Base-by-base conservation (phyloP, 1,140 invertebrate species). In the Homalodisca vitripennis region DNA sequence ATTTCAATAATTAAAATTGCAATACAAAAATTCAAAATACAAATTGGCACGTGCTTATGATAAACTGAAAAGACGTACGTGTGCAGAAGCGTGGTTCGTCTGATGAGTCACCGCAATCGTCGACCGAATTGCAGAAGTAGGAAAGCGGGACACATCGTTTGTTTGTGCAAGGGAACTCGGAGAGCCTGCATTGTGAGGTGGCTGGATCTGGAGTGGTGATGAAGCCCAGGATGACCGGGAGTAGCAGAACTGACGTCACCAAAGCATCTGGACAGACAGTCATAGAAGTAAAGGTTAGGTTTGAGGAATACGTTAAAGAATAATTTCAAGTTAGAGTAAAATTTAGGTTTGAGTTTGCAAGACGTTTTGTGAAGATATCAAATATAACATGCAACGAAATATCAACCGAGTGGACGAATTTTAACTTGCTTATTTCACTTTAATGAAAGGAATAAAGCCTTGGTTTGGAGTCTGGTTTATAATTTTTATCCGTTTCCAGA, bases 21-120 rank as follows among this genome's bases (percentile, higher is more conserved):
- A 46, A 3, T 51, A 51, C 2, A 3, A 51, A 51, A 51, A 2
- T 17, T 3, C 17, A 3, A 2, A 3, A 3, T 51, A 51, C 48
- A 3, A 60, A 10, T 2, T 26, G 2, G 17, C 1, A 60, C 1
- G 24, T 1, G 3, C 3, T 22, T 2, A 3, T 60, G 17, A 31
- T 67, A n/a, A n/a, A n/a, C n/a, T n/a, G n/a, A n/a, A 10, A 41
- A 46, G 74, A 91, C 92, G 92, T 80, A 95, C 93, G 90, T 79
- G 92, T 91, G 77, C 93, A 95, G 78, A 89, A 89, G 74, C 90
- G 84, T 30, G 90, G 88, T 78, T 95, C 93, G 79, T 95, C 92
- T 47, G 88, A 91, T 31, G 86, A 86, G 77, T 95, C 93, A 0
- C 90, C 90, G 75, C 93, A 95, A 77, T 95, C 91, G 79, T 94